Conservation (phyloP, 2,113 vertebrate genomes). For the Toxotes chatareus region DNA sequence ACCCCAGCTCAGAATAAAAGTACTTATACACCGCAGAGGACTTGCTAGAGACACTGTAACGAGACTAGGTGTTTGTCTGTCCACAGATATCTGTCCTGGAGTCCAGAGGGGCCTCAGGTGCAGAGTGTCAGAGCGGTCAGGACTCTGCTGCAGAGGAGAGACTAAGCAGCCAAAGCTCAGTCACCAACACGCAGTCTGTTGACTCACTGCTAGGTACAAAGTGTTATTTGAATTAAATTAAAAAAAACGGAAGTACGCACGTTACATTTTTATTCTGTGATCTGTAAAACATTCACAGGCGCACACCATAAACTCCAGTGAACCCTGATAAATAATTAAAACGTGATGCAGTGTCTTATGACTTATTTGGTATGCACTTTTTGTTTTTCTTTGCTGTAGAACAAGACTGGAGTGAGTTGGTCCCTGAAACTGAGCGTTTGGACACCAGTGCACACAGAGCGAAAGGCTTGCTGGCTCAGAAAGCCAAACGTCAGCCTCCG, state of each 20-base stretch:
- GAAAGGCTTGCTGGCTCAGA: constrained; percentile 90
- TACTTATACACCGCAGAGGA: not conserved
- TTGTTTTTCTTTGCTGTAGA: constrained; percentile 50
- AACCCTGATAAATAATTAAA: constrained; percentile 28
- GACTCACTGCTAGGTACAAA: constrained; percentile 72
- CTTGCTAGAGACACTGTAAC: constrained; percentile 9
- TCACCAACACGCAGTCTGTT: constrained; percentile 77
- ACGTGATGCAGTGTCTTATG: not conserved
- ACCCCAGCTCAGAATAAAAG: not conserved
- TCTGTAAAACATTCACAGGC: constrained; percentile 45
- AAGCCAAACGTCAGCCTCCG: constrained; percentile 90
- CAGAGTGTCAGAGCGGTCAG: constrained; percentile 24
- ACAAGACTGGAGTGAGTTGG: constrained; percentile 86
- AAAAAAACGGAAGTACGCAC: not conserved
- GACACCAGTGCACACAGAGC: constrained; percentile 92
- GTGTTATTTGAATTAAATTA: constrained; percentile 46
- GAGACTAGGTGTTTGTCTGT: constrained; percentile 28
- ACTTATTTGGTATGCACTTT: not conserved
- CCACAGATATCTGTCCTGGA: constrained; percentile 86
- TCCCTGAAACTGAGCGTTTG: constrained; percentile 89
- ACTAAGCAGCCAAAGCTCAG: constrained; percentile 52
- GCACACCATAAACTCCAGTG: constrained; percentile 1
- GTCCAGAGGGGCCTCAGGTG: constrained; percentile 50
- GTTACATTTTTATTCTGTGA: constrained; percentile 6
- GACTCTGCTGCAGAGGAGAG: constrained; percentile 54